Conservation (phyloP, 1,140 invertebrate species). For the Formica selysi region DNA sequence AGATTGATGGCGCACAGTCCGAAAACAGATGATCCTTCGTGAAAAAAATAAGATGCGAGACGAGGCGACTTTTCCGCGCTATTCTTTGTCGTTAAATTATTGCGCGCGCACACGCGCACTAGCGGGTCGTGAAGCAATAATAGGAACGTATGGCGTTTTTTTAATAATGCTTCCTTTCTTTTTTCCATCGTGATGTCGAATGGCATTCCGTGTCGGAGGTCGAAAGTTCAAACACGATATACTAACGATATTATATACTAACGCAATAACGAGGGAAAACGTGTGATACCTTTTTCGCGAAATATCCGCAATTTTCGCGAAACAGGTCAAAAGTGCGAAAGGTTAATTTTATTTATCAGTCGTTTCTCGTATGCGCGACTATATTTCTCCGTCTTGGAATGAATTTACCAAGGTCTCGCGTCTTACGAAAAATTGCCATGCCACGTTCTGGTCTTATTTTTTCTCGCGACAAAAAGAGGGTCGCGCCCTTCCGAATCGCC, state of each 20-base stretch:
- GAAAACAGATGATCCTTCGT: conserved; percentile 45
- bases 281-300: conserved; percentile 35
- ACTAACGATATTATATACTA: conserved; percentile 26
- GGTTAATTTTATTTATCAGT: conserved; percentile 34
- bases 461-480: conserved; percentile 48
- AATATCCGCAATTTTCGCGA: conserved; percentile 21
- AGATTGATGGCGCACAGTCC: conserved; percentile 39
- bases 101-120: conserved; percentile 34
- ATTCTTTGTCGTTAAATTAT: conserved; percentile 40
- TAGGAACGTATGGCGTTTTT: conserved; percentile 47
- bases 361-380: not conserved
- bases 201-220: conserved; percentile 1
- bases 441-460: conserved; percentile 38
- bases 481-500: conserved; percentile 41
- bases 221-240: conserved; percentile 50
- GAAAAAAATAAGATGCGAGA: conserved; percentile 56
- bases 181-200: conserved; percentile 8
- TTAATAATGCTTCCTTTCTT: conserved; percentile 48
- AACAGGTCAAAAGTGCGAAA: not conserved
- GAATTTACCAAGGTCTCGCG: conserved; percentile 9
- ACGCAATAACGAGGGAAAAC: conserved; percentile 54
- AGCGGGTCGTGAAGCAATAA: conserved; percentile 30
- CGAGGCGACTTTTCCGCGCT: conserved; percentile 20
- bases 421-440: conserved; percentile 11
- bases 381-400: not conserved